Conservation (phyloP, 2,888 invertebrate genomes). For the Agrochola lychnidis region DNA sequence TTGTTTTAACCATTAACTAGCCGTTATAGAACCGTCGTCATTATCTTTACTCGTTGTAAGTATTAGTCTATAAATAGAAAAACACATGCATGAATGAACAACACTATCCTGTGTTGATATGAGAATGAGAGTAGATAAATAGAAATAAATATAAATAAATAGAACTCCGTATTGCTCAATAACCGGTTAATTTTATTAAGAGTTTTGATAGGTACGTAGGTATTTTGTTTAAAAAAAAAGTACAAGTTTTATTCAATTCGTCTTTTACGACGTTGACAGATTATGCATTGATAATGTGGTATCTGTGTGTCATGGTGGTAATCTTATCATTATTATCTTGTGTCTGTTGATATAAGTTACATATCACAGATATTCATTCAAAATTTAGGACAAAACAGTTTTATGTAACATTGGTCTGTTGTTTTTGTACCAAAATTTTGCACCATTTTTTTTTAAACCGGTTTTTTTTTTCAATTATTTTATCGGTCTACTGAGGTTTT, state of each 20-base stretch:
- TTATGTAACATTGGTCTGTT: constrained; percentile 7
- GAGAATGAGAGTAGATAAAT: background rate
- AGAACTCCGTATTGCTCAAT: background rate
- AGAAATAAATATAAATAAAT: background rate
- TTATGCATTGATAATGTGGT: constrained; percentile 44
- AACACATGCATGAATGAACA: constrained; percentile 39
- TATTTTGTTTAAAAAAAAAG: background rate
- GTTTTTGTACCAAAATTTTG: constrained; percentile 15
- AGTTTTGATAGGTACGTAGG: no score
- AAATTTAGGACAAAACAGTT: constrained; percentile 23
- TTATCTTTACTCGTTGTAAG: constrained; percentile 28
- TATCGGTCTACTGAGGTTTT: background rate
- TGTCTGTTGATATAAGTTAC: constrained; percentile 32
- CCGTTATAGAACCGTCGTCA: constrained; percentile 13
- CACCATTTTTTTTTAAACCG: background rate
- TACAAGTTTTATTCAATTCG: background rate
- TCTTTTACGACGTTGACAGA: constrained; percentile 49
- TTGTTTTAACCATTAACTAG: constrained; percentile 21
- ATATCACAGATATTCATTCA: constrained; percentile 39
- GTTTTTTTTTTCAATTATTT: constrained; percentile 15
- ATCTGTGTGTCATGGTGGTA: constrained; percentile 48
- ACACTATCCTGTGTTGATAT: constrained; percentile 21
- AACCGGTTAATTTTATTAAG: background rate
- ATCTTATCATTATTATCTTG: constrained; percentile 48
- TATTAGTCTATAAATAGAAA: constrained; percentile 42